phyloP scores from a whole-genome alignment of 2,888 invertebrate genomes.

The Lumbricus terrestris region DNA sequence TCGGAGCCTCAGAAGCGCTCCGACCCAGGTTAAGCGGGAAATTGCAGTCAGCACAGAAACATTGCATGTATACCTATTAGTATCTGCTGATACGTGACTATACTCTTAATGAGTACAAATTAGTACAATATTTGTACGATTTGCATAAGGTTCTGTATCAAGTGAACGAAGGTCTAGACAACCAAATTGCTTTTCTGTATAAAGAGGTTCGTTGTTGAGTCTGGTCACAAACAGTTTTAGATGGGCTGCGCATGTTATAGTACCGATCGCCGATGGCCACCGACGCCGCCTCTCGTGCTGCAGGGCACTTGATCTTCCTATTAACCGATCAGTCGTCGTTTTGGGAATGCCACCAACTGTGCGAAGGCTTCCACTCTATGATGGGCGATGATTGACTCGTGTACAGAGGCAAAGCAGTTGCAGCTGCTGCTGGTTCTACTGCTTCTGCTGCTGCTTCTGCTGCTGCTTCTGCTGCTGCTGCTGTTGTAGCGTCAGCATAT shows the following conservation, averaged over 20 bases:
- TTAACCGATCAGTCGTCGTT: background rate
- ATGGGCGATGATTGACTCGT: background rate
- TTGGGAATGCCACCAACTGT: background rate
- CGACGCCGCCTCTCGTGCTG: no score
- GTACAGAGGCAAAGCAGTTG: background rate
- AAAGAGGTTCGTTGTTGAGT: background rate
- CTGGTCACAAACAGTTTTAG: background rate
- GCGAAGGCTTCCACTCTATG: background rate
- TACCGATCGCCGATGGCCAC: background rate
- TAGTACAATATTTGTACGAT: background rate
- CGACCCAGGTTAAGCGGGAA: no score
- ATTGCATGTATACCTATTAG: no score
- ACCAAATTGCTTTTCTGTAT: background rate
- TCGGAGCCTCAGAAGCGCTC: no score
- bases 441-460: no score
- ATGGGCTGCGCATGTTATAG: background rate
- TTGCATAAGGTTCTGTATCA: background rate
- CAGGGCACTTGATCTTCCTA: background rate
- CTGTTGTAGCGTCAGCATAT: background rate
- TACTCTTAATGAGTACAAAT: conserved; percentile 3
- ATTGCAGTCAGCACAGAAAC: no score
- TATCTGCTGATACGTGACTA: background rate
- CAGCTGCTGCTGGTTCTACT: background rate
- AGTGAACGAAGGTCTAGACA: background rate
- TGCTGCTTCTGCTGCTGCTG: background rate